phyloP scores from a whole-genome alignment of 2,888 invertebrate genomes.

The Tenthredo mesomela region DNA sequence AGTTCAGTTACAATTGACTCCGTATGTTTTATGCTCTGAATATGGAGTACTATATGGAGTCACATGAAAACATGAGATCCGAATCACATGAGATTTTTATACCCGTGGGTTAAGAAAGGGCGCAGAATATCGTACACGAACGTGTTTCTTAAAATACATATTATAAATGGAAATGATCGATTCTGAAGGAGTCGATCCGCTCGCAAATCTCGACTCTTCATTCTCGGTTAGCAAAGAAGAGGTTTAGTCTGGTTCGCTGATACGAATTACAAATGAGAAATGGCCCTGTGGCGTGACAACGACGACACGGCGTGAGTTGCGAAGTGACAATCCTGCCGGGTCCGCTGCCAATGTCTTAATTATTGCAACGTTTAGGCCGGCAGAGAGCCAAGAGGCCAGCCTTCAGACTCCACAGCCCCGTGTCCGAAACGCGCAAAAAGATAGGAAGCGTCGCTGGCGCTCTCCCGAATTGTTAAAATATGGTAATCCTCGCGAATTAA shows the following conservation, averaged over 20 bases:
- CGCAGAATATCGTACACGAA: not conserved
- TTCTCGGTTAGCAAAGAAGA: slow-evolving; percentile 42
- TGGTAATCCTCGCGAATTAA: slow-evolving; percentile 68
- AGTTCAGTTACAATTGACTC: not conserved
- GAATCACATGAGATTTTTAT: not conserved
- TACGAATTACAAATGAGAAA: slow-evolving; percentile 55
- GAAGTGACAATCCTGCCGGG: slow-evolving; percentile 55
- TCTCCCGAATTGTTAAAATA: slow-evolving; percentile 66
- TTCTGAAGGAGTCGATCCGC: not conserved
- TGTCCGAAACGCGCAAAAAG: slow-evolving; percentile 59
- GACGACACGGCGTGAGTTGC: slow-evolving; percentile 46
- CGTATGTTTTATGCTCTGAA: not conserved
- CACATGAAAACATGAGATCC: not conserved
- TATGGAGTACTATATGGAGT: not conserved
- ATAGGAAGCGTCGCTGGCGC: slow-evolving; percentile 58
- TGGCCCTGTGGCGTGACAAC: slow-evolving; percentile 54
- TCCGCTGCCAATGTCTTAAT: slow-evolving; percentile 61
- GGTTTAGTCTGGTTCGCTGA: slow-evolving; percentile 30
- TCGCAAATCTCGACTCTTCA: not conserved
- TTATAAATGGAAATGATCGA: slow-evolving; percentile 15
- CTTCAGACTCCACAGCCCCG: slow-evolving; percentile 55
- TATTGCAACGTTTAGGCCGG: slow-evolving; percentile 55
- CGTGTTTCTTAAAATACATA: not conserved
- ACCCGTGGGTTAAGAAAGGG: not conserved
- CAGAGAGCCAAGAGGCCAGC: slow-evolving; percentile 23